Evolutionary conservation across 2,888 invertebrate species (phyloP).

Genomic region (Oxystoma pomonae): DNA sequence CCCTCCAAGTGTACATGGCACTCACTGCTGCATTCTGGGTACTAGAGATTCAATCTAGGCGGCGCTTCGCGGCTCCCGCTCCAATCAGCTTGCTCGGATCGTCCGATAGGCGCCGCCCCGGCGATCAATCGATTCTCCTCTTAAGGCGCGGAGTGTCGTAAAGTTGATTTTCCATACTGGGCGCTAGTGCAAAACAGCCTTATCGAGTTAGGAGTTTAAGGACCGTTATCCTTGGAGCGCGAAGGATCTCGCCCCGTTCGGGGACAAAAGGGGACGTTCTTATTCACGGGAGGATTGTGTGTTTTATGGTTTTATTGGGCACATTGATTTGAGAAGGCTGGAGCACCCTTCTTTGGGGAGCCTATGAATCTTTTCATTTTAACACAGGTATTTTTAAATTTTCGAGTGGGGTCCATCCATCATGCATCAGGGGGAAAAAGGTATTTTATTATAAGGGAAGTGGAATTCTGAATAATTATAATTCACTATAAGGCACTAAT

Average conservation of each 20-base stretch:
- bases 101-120: constrained; percentile 16
- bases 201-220: constrained; percentile 36
- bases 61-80: constrained; percentile 17
- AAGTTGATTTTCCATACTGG: constrained; percentile 13
- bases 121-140: constrained; percentile 9
- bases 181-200: constrained; percentile 19
- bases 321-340: constrained; percentile 40
- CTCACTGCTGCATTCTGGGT: constrained; percentile 47
- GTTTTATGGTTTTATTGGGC: constrained; percentile 50
- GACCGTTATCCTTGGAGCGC: constrained; percentile 18
- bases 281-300: constrained; percentile 46
- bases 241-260: constrained; percentile 8
- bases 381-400: constrained; percentile 20
- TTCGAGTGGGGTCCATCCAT: constrained; percentile 7
- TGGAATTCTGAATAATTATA: not conserved
- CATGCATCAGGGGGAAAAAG: not conserved
- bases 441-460: not conserved
- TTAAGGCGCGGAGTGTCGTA: constrained; percentile 10
- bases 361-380: constrained; percentile 30
- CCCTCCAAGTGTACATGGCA: constrained; percentile 51
- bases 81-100: not conserved
- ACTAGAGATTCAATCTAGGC: constrained; percentile 40
- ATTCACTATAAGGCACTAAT: no score
- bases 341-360: constrained; percentile 27
- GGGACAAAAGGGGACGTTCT: constrained; percentile 36